phyloP scores from a whole-genome alignment of 2,888 invertebrate genomes.

The Lordiphosa fenestrarum region DNA sequence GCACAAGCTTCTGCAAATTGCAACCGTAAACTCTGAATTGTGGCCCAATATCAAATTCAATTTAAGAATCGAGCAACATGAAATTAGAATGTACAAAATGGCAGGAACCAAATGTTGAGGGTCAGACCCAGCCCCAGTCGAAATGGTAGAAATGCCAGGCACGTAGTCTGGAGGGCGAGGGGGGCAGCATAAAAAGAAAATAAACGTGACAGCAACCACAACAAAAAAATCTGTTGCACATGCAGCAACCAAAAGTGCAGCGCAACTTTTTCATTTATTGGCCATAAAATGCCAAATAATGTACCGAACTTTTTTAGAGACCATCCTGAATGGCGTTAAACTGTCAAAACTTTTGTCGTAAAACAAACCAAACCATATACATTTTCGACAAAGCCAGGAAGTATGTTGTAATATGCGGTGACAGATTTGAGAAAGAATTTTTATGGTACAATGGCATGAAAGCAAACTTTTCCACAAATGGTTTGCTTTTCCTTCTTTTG shows the following conservation, averaged over 20 bases:
- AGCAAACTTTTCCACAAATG: conserved; percentile 1
- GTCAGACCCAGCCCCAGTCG: too few species aligned
- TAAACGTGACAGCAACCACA: conserved; percentile 34
- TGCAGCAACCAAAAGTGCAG: conserved; percentile 39
- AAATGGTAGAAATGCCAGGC: conserved; percentile 23
- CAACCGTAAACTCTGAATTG: conserved; percentile 31
- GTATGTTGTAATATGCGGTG: conserved; percentile 15
- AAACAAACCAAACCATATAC: conserved; percentile 23
- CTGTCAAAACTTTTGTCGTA: conserved; percentile 49
- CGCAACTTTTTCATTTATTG: conserved; percentile 54
- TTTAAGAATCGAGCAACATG: conserved; percentile 21
- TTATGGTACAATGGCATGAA: conserved; percentile 23
- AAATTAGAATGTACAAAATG: conserved; percentile 24
- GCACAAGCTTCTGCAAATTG: conserved; percentile 20
- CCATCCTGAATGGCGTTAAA: conserved; percentile 26
- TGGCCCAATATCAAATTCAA: conserved; percentile 47
- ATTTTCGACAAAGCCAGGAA: conserved; percentile 19
- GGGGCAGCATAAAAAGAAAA: conserved; percentile 10
- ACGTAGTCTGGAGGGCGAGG: conserved; percentile 23
- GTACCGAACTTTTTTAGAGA: conserved; percentile 22
- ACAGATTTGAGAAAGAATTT: conserved; percentile 5
- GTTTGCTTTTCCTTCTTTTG: conserved; percentile 10
- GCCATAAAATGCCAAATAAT: conserved; percentile 46
- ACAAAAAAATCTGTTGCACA: conserved; percentile 59
- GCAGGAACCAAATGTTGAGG: conserved; percentile 26